Evolutionary conservation across 1,140 invertebrate genomes (phyloP).

Genomic region (Drosophila funebris): DNA sequence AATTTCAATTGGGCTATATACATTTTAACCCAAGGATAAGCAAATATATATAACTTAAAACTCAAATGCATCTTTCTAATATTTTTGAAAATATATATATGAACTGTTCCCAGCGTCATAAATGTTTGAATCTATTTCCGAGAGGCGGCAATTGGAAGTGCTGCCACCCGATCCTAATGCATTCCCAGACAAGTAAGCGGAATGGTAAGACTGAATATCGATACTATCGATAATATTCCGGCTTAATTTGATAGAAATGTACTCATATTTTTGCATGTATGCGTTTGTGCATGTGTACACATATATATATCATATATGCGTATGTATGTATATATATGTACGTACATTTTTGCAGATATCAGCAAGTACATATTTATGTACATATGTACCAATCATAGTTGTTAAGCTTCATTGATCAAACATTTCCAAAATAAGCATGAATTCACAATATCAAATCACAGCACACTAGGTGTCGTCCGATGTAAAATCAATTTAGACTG

Average conservation of each 20-base stretch:
- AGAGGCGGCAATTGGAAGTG: background rate
- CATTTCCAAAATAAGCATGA: background rate
- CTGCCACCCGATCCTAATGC: background rate
- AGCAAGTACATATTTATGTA: background rate
- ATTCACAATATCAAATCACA: background rate
- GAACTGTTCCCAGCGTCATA: too few species aligned
- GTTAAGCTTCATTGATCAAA: constrained; percentile 23
- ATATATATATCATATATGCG: background rate
- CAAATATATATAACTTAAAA: too few species aligned
- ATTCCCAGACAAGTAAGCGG: background rate
- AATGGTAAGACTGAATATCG: background rate
- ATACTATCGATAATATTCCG: constrained; percentile 14
- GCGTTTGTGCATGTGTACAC: background rate
- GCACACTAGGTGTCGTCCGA: background rate
- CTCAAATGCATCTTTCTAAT: too few species aligned
- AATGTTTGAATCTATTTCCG: too few species aligned
- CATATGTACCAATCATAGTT: background rate
- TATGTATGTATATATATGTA: background rate
- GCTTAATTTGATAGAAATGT: constrained; percentile 9
- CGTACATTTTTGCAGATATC: background rate
- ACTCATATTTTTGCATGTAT: background rate
- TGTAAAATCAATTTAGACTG: background rate
- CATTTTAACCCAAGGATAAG: too few species aligned
- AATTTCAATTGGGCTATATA: background rate
- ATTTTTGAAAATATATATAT: too few species aligned